These are phyloP conservation scores for Cheilosia grossa DNA, from an alignment of 2,888 invertebrate genomes.

Conservation along the genomic window DNA sequence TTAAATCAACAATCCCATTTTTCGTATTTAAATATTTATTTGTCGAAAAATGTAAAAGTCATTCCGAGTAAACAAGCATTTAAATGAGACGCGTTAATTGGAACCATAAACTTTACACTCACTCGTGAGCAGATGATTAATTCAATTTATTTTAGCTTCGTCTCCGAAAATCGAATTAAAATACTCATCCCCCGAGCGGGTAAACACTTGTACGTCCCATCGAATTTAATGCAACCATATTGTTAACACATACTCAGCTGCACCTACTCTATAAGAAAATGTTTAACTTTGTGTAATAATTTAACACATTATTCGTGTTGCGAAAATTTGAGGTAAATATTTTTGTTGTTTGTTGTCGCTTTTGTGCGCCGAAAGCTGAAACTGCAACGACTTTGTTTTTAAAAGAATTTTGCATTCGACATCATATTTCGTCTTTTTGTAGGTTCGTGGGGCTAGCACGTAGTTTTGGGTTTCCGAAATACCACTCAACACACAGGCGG, in stretches of 20 bases:
- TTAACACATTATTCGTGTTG: constrained; percentile 37
- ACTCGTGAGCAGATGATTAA: constrained; percentile 23
- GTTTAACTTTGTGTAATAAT: constrained; percentile 37
- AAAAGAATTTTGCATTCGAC: constrained; percentile 46
- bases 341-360: constrained; percentile 12
- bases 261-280: constrained; percentile 16
- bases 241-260: constrained; percentile 29
- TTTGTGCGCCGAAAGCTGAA: not conserved
- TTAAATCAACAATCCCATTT: not conserved
- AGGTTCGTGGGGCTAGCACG: constrained; percentile 20
- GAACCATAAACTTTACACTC: constrained; percentile 2
- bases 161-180: constrained; percentile 20
- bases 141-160: constrained; percentile 27
- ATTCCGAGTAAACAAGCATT: constrained; percentile 12
- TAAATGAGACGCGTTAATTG: constrained; percentile 18
- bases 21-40: not conserved
- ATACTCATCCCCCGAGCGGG: not conserved
- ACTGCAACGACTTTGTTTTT: constrained; percentile 28
- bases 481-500: constrained; percentile 40
- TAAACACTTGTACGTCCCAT: constrained; percentile 12
- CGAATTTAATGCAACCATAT: constrained; percentile 7
- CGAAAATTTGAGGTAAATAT: constrained; percentile 37
- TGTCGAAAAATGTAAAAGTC: not conserved
- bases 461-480: constrained; percentile 40
- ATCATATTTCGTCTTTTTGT: constrained; percentile 32